A percentile compares a stretch with the other conserved stretches of the same genome.
Evolutionary conservation across 2,797 vertebrate species (phyloP).

Genomic region (Sphenopsis melanotis): DNA sequence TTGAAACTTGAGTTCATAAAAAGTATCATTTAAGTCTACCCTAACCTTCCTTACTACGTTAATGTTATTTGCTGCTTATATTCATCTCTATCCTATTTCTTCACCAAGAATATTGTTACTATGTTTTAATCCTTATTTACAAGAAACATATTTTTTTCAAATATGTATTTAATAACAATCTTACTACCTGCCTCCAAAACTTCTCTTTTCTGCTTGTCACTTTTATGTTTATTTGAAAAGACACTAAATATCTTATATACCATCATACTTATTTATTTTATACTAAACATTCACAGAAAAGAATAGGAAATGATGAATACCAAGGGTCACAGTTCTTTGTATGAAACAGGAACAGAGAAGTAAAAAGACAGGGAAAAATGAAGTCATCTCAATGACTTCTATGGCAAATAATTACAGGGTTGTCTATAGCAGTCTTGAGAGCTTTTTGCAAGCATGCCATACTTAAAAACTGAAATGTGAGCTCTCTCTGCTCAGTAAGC

Average conservation of each 20-base stretch:
- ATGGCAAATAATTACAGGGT: neutral
- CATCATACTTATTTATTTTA: neutral
- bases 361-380: neutral
- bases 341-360: neutral
- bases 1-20: neutral
- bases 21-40: neutral
- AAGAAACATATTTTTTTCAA: neutral
- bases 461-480: neutral
- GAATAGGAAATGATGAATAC: neutral
- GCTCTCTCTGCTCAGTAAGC: neutral
- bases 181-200: neutral
- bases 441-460: neutral
- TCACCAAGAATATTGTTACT: neutral
- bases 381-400: neutral
- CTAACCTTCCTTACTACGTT: neutral
- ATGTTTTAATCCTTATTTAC: neutral
- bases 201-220: neutral
- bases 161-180: neutral
- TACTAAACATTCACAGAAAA: neutral
- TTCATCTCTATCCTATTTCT: neutral
- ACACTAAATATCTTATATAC: neutral
- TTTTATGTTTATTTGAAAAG: neutral
- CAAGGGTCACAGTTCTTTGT: neutral
- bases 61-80: neutral
- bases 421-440: neutral